Conservation (phyloP, 2,113 vertebrate genomes). For the Phalacrocorax pelagicus region DNA sequence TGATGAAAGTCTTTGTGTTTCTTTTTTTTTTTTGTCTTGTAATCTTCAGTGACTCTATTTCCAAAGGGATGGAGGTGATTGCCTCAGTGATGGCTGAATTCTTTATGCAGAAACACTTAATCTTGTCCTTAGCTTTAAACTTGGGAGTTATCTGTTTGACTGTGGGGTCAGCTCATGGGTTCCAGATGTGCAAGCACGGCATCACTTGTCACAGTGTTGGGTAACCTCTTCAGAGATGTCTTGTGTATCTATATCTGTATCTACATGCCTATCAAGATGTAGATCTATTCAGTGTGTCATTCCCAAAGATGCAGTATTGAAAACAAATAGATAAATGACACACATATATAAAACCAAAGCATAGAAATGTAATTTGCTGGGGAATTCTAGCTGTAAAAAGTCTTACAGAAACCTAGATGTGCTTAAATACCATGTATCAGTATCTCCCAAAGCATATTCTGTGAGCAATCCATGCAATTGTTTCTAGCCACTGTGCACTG, state of each 20-base stretch:
- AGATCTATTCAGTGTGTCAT: neutral
- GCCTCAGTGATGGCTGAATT: neutral
- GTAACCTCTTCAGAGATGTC: neutral
- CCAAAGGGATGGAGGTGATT: neutral
- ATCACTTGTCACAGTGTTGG: neutral
- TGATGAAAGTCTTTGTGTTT: neutral
- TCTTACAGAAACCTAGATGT: neutral
- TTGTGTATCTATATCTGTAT: neutral
- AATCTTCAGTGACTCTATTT: neutral
- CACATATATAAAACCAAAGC: neutral
- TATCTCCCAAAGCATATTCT: neutral
- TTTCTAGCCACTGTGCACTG: neutral
- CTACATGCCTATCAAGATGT: neutral
- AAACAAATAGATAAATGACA: neutral
- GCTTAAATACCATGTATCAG: neutral
- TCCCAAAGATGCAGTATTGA: neutral
- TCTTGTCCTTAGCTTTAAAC: neutral
- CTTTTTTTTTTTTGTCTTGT: neutral
- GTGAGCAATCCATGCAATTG: neutral
- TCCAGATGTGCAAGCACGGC: neutral
- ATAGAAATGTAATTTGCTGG: neutral
- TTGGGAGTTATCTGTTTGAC: neutral
- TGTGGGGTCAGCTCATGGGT: neutral
- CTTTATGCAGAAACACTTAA: neutral
- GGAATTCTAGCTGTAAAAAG: neutral